These are phyloP conservation scores for Sabellastarte sp. DNA, from an alignment of 2,888 invertebrate genomes.

Conservation along the genomic window DNA sequence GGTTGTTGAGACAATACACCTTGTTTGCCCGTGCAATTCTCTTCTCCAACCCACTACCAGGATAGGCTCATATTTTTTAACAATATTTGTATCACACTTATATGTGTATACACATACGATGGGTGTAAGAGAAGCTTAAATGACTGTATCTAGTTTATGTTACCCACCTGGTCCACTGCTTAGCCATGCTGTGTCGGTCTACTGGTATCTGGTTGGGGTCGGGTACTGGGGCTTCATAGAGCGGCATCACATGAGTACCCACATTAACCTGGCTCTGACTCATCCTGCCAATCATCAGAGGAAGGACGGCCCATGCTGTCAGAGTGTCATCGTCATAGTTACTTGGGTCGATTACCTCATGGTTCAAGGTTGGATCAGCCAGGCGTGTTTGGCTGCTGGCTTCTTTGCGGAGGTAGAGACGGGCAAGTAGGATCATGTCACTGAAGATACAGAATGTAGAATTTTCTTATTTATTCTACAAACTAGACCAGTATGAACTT, in stretches of 20 bases:
- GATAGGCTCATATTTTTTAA: too few species aligned
- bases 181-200: slow-evolving; percentile 28
- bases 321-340: slow-evolving; percentile 37
- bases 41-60: too few species aligned
- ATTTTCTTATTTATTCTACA: too few species aligned
- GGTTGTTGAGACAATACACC: too few species aligned
- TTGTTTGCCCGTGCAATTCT: too few species aligned
- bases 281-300: slow-evolving; percentile 11
- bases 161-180: slow-evolving; percentile 26
- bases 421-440: slow-evolving; percentile 1
- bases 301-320: slow-evolving; percentile 52
- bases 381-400: too few species aligned
- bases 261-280: not conserved
- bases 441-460: too few species aligned
- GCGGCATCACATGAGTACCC: slow-evolving; percentile 45
- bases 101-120: too few species aligned
- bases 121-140: too few species aligned
- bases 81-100: too few species aligned
- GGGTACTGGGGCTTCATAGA: slow-evolving; percentile 49
- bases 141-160: too few species aligned
- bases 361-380: not conserved
- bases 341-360: not conserved
- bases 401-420: slow-evolving; percentile 45
- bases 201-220: slow-evolving; percentile 41
- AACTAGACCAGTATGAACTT: too few species aligned